Percentiles rank a stretch among this genome's conserved stretches.
Evolutionary conservation across 2,888 invertebrate genomes (phyloP).

Genomic region (Sinotaia quadrata): DNA sequence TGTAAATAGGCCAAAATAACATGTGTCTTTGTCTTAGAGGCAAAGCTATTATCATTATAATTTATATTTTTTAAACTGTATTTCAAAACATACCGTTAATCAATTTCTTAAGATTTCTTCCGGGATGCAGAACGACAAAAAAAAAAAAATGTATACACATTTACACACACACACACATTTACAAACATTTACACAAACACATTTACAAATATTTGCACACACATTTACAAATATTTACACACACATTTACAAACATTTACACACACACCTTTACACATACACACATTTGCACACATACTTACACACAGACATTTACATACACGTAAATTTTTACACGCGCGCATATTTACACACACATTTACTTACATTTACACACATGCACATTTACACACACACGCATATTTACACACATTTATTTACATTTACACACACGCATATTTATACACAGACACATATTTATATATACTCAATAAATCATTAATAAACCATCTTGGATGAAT

Average conservation of each 20-base stretch:
- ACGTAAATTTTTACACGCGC: neutral
- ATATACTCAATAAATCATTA: too few relatives aligned
- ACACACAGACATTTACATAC: neutral
- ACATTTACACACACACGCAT: constrained; percentile 5
- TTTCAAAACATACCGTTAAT: too few relatives aligned
- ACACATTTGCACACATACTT: neutral
- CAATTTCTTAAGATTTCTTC: too few relatives aligned
- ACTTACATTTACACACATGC: neutral
- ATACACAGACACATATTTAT: too few relatives aligned
- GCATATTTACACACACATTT: neutral
- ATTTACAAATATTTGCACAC: neutral
- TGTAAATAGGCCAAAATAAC: too few relatives aligned
- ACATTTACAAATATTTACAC: neutral
- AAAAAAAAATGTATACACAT: too few relatives aligned
- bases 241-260: neutral
- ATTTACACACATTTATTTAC: constrained; percentile 4
- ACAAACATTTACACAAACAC: neutral
- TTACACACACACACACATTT: neutral
- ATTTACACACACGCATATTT: constrained; percentile 10
- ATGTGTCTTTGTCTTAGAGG: too few relatives aligned
- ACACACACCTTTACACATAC: neutral
- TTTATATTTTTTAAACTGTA: too few relatives aligned
- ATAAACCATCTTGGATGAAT: too few relatives aligned
- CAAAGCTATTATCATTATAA: too few relatives aligned
- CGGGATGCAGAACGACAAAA: too few relatives aligned